Evolutionary conservation across 2,113 vertebrate species (phyloP).

Genomic region (Cavia aperea): DNA sequence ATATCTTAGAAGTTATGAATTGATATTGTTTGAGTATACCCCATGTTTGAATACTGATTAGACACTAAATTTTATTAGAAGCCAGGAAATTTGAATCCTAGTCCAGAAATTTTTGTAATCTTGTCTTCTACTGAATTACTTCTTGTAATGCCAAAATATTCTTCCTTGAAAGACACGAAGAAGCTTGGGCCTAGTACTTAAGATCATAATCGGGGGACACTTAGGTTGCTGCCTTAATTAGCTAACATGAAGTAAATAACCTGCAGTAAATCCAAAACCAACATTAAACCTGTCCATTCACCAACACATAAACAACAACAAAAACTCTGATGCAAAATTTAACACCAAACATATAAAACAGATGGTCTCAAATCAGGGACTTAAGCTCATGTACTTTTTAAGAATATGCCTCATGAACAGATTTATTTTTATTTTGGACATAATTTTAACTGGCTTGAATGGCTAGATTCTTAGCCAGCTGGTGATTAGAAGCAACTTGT

Average conservation of each 20-base stretch:
- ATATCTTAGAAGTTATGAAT: not conserved
- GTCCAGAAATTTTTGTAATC: not conserved
- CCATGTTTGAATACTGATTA: not conserved
- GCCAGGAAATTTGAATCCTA: not conserved
- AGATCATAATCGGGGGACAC: not conserved
- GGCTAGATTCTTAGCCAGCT: conserved; percentile 10
- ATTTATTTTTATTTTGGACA: not conserved
- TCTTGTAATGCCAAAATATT: not conserved
- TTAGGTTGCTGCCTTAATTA: not conserved
- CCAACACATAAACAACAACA: not conserved
- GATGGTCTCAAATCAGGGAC: not conserved
- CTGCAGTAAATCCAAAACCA: not conserved
- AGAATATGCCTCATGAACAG: not conserved
- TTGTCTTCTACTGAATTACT: not conserved
- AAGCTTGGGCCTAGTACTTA: not conserved
- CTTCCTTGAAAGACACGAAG: not conserved
- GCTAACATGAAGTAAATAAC: not conserved
- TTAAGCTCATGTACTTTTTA: not conserved
- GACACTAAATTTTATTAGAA: not conserved
- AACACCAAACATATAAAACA: not conserved
- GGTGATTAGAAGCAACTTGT: not conserved
- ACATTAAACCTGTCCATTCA: not conserved
- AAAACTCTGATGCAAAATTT: not conserved
- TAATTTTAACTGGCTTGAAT: not conserved
- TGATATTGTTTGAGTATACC: not conserved